Percentiles rank a stretch among this genome's conserved stretches.
These are phyloP conservation scores for Synodontis membranacea DNA, from an alignment of 2,113 vertebrate species.

Conservation along the genomic window DNA sequence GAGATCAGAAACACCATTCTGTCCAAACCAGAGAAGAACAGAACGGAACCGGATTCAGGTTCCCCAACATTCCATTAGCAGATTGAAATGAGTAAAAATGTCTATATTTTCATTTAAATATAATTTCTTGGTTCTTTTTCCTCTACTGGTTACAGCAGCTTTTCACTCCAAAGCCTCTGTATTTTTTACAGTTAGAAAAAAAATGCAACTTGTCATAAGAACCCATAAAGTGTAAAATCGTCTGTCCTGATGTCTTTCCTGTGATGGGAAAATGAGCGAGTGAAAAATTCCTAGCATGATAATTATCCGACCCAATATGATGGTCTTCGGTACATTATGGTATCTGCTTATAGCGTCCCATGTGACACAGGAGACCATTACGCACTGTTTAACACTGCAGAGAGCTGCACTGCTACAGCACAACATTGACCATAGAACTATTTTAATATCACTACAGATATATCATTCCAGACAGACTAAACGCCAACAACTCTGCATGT, in stretches of 20 bases:
- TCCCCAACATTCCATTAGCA: not conserved
- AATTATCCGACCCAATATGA: not conserved
- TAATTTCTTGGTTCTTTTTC: not conserved
- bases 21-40: not conserved
- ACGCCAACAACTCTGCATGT: constrained; percentile 32
- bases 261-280: not conserved
- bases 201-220: not conserved
- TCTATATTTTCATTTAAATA: not conserved
- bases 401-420: not conserved
- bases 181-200: not conserved
- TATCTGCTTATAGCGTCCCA: not conserved
- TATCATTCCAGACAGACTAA: not conserved
- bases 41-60: not conserved
- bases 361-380: not conserved
- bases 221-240: not conserved
- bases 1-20: not conserved
- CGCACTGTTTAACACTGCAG: not conserved
- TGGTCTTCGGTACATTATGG: not conserved
- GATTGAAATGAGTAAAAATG: not conserved
- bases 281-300: not conserved
- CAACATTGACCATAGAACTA: not conserved
- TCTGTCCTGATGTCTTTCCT: not conserved
- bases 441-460: constrained; percentile 4
- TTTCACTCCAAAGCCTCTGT: not conserved
- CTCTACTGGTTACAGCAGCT: not conserved